Percentiles rank a stretch among this genome's conserved stretches.
phyloP scores from a whole-genome alignment of 2,888 invertebrate species.

The Acleris holmiana region DNA sequence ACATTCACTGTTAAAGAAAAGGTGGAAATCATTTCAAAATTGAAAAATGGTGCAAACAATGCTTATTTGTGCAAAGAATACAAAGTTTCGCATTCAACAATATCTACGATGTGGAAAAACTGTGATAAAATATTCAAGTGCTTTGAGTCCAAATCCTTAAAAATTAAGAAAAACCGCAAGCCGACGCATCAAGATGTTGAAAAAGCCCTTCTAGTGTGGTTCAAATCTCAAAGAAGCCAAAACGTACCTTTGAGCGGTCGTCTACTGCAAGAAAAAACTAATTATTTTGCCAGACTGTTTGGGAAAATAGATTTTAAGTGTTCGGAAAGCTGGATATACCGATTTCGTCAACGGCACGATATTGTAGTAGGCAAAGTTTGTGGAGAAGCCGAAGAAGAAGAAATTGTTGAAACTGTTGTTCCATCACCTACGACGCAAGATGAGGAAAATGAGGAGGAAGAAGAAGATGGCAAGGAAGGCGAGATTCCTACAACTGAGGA shows the following conservation, averaged over 20 bases:
- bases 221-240: conserved; percentile 7
- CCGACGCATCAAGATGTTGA: conserved; percentile 10
- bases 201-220: conserved; percentile 12
- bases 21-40: conserved; percentile 24
- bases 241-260: not conserved
- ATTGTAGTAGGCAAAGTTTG: conserved; percentile 25
- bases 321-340: conserved; percentile 30
- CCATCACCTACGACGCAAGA: no score
- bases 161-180: conserved; percentile 15
- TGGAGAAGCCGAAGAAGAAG: no score
- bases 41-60: no score
- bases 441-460: no score
- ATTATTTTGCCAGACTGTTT: conserved; percentile 18
- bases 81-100: conserved; percentile 38
- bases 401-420: no score
- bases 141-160: conserved; percentile 25
- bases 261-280: conserved; percentile 14
- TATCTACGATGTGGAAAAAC: conserved; percentile 37
- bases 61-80: no score
- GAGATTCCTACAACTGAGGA: no score
- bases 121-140: conserved; percentile 16
- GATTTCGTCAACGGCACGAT: conserved; percentile 27
- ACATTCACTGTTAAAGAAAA: conserved; percentile 32
- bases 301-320: conserved; percentile 18
- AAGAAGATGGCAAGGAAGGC: no score